Conservation (phyloP, 2,888 invertebrate species). For the Caprella mutica region DNA sequence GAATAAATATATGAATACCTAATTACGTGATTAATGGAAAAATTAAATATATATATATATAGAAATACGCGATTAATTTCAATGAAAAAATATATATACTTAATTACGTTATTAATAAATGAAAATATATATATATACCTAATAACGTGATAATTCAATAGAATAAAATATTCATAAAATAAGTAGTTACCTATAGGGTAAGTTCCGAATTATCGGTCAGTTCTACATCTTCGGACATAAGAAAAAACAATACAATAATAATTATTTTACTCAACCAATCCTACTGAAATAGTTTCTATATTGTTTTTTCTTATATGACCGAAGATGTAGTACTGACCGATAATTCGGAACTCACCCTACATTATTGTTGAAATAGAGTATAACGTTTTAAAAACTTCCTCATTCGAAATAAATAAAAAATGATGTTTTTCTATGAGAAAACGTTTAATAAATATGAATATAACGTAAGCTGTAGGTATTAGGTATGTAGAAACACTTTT, state of each 20-base stretch:
- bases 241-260: no score
- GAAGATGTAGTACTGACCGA: no score
- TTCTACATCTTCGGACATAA: no score
- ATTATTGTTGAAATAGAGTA: no score
- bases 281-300: no score
- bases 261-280: no score
- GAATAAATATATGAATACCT: neutral
- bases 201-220: no score
- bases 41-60: constrained; percentile 7
- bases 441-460: neutral
- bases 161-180: no score
- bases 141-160: neutral
- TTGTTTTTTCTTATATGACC: no score
- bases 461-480: neutral
- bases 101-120: neutral
- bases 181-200: no score
- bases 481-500: neutral
- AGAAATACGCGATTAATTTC: neutral
- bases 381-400: neutral
- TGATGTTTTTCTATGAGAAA: neutral
- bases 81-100: neutral
- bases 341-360: no score
- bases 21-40: neutral
- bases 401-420: neutral
- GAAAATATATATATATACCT: neutral